Evolutionary conservation across 2,888 invertebrate species (phyloP), one percentile per base, ranked within the genome.

Genomic region (Pelosia muscerda): DNA sequence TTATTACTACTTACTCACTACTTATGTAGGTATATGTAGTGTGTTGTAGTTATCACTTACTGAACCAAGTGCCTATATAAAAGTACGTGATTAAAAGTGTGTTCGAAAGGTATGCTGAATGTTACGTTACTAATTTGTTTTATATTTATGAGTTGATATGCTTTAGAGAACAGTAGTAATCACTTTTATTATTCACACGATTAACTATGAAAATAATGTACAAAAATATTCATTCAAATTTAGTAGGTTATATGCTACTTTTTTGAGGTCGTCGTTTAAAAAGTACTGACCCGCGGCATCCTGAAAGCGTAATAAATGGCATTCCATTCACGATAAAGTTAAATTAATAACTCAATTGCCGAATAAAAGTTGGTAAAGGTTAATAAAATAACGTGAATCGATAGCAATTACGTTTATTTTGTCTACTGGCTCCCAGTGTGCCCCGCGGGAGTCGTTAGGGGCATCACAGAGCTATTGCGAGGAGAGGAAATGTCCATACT

Each of bases 311-410:
- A 26, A 25, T 60, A 49, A 61, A 61, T 28, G 13, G 11, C 26
- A 22, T 53, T 53, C 19, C 25, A 28, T 26, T 26, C 31, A 13
- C 28, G 19, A n/a, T 28, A 22, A 53, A 61, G 28, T 26, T 61
- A 26, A 61, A 61, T 61, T 61, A 61, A 28, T 53, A 49, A 38
- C 60, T 42, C 28, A 57, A 57, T 57, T 26, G 34, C n/a, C 63
- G 25, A 58, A 58, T 49, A 31, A 38, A 42, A n/a, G 26, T 57
- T 49, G 58, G 57, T 58, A 26, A 55, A 38, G 6, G 66, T 49
- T 61, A 66, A 61, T 66, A 53, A 62, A 61, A 42, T 54, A 59
- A 54, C 53, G 34, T 63, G 23, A 66, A 66, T 62, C 62, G 62
- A 63, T 63, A 31, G 31, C 49, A 49, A 34, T 57, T 57, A 62